Evolutionary conservation across 2,888 invertebrate genomes (phyloP), one percentile per base, ranked within the genome.

Genomic region (Nipponacmea schrenckii): DNA sequence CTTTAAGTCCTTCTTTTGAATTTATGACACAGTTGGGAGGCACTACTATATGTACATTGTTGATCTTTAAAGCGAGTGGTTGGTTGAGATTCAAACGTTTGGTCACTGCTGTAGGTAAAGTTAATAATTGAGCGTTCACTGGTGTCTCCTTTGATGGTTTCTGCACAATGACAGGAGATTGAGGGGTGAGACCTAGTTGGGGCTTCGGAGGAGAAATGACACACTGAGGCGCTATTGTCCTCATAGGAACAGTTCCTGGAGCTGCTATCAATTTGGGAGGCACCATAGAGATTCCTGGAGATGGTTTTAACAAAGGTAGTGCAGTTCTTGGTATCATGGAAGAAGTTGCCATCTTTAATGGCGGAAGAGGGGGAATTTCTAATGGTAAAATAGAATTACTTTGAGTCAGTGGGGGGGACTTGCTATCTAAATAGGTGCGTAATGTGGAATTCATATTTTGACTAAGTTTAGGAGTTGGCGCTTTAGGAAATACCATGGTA

Each of bases 1-100:
- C 81, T 77, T 85, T 85, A 24, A 84, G 70, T 15, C 84, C 84
- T 50, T 82, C 81, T 14, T 70, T 48, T 7, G 83, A 80, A 45
- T 80, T 78, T 56, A 86, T 79, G 69, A 86, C 81, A 62, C 85
- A 84, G 44, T 82, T 83, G 0, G 87, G 84, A 26, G 85, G 86
- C 14, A 86, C 82, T 26, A 82, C 78, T 5, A 84, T 80, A 50
- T 82, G 81, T 64, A 79, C 75, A 69, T 83, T 83, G 73, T 85
- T 84, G 50, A 85, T 82, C 70, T 83, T 85, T 56, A 87, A 72
- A 7, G 83, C 80, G 48, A 87, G 71, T 10, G 85, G 83, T 73
- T 82, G 79, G 26, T 75, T 76, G 27, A 84, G 71, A 69, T 85
- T 81, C 20, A 87, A 72, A 64, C 81, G 77, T 67, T 79, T 81